Conservation (phyloP, 2,113 vertebrate genomes). For the Aldabrachelys gigantea region DNA sequence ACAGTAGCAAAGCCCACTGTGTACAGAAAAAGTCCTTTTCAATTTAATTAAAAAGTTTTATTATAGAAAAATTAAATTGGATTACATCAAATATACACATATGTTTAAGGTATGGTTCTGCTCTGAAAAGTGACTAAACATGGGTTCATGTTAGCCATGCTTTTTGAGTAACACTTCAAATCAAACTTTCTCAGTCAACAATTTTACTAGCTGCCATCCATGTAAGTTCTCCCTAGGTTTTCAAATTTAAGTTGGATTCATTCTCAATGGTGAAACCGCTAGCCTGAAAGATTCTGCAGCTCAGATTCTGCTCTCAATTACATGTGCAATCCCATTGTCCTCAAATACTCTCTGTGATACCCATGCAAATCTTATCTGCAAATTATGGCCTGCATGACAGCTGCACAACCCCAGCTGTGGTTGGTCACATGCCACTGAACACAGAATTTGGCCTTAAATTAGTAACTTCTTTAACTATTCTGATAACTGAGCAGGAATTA, state of each 20-base stretch:
- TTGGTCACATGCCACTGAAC: no score
- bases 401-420: no score
- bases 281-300: neutral
- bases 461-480: neutral
- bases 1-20: neutral
- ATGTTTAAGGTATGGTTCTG: neutral
- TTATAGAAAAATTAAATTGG: slow-evolving; percentile 13
- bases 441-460: no score
- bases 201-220: neutral
- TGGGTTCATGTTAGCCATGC: neutral
- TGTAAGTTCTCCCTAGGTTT: neutral
- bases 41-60: slow-evolving; percentile 14
- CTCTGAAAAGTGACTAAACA: neutral
- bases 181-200: neutral
- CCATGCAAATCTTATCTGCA: neutral
- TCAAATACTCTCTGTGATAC: neutral
- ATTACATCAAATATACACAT: neutral
- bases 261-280: neutral
- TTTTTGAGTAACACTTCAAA: neutral
- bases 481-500: no score
- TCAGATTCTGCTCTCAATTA: neutral
- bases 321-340: neutral
- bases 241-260: neutral
- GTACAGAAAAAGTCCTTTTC: neutral
- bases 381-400: neutral